Evolutionary conservation across 2,113 vertebrate species (phyloP), one percentile per base, ranked within the genome.

Genomic region (Cyphomyrus plagiostoma): DNA sequence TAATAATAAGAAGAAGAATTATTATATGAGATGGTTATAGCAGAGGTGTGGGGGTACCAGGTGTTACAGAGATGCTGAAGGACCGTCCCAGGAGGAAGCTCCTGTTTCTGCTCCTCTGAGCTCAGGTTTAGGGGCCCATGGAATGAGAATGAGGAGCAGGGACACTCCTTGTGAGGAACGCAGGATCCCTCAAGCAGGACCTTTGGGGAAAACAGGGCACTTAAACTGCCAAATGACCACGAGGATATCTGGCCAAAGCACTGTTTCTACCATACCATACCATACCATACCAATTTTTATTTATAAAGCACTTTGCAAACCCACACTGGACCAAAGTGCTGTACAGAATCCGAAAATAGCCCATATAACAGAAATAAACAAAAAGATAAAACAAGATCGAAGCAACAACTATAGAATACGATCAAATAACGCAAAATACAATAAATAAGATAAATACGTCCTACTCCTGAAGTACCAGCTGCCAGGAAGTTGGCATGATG

Each of bases 1-100:
- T 10, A n/a, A 62, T 3, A n/a, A 62, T 58, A 23, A 46, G 23
- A 49, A n/a, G 13, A 52, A 48, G n/a, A 10, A 62, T 62, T 4
- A n/a, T 50, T 26, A 7, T 23, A 30, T 6, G 19, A 52, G 49
- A 0, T 30, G 49, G 11, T 23, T 46, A 84, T 30, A 70, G 26
- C 26, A 19, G n/a, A 35, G 26, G 48, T 7, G 23, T 30, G n/a
- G 26, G 85, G 30, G 77, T 93, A 98, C 97, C 97, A 98, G 84
- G 56, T 93, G 92, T 96, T 97, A 92, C 97, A 98, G 90, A 94
- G 93, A 53, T 94, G 89, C 86, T 92, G 92, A 1, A 97, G 5
- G 30, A 92, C 48, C 0, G 93, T 93, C 88, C 97, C 97, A 0
- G 97, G 91, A 0, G 93, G 89, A 42, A 96, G 82, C 2, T 91